Base-by-base conservation (phyloP, 2,797 vertebrate genomes). In the Myripristis jacobus region DNA sequence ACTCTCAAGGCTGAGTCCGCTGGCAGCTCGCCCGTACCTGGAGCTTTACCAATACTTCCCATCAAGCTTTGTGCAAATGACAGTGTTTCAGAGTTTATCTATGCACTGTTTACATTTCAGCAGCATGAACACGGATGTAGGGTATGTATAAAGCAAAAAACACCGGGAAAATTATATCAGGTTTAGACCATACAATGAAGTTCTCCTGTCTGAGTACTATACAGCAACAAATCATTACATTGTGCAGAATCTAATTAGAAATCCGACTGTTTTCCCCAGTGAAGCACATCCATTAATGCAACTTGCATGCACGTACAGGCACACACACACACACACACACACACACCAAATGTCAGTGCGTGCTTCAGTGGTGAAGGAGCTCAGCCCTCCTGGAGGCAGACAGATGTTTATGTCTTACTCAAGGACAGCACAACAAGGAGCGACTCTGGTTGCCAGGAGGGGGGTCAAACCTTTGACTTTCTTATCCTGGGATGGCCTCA, bases 381-480 rank as follows among this genome's bases (percentile, higher is more conserved):
- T 59, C 41, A 41, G 47, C 59, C 38, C 36, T 41, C 21, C 27
- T 6, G 3, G 51, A 16, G 51, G 25, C 9, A 27, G 54, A 47
- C 21, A 60, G 43, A 6, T 64, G 50, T 80, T 68, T 85, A 52
- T 66, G 36, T 74, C 34, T 83, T 73, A 66, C 41, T 76, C 55
- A 65, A 77, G 61, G 29, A 73, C 51, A 50, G 16, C 15, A 57
- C 72, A 69, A 67, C 38, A 79, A 53, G 47, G 21, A 63, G 25
- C 13, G 31, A 75, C 47, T 21, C 43, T 51, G 44, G 55, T 72
- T 82, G 57, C 59, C 59, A 29, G 27, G 27, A n/a, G 70, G 52
- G 52, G 76, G 43, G 59, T 25, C 57, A 56, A 66, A 69, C 62
- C 56, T 70, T 76, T 69, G 77, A 69, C 57, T 21, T 22, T 53